These are phyloP conservation scores for Lipotes vexillifer DNA, from an alignment of 2,113 vertebrate genomes.

Conservation along the genomic window DNA sequence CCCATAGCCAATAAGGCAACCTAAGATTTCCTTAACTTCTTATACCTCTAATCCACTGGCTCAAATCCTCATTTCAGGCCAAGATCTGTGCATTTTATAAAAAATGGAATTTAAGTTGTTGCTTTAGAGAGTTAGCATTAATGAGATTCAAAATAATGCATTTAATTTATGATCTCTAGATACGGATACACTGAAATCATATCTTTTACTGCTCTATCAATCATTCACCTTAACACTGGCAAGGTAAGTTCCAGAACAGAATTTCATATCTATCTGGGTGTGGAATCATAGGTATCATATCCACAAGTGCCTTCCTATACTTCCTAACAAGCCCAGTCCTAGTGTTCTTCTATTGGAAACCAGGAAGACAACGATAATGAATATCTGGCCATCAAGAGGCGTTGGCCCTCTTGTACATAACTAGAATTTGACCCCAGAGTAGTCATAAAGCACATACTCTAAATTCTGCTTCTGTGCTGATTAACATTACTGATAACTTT, in stretches of 20 bases:
- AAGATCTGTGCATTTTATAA: background rate
- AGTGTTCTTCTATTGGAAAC: background rate
- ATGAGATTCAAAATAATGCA: background rate
- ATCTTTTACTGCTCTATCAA: background rate
- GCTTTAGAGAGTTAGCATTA: background rate
- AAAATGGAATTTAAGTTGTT: background rate
- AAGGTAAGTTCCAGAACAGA: background rate
- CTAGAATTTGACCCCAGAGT: background rate
- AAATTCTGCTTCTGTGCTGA: background rate
- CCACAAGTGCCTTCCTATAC: background rate
- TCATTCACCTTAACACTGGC: background rate
- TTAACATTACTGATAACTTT: background rate
- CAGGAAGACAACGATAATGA: background rate
- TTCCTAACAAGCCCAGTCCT: background rate
- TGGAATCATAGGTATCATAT: background rate
- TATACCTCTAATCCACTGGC: background rate
- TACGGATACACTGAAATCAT: background rate
- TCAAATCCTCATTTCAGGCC: background rate
- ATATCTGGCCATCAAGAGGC: background rate
- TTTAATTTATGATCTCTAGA: background rate
- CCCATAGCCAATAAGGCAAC: background rate
- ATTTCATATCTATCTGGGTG: background rate
- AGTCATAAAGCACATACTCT: background rate
- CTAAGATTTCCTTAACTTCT: background rate
- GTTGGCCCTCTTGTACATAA: background rate